Conservation (phyloP, 1,140 invertebrate genomes). For the Pomacea maculata region DNA sequence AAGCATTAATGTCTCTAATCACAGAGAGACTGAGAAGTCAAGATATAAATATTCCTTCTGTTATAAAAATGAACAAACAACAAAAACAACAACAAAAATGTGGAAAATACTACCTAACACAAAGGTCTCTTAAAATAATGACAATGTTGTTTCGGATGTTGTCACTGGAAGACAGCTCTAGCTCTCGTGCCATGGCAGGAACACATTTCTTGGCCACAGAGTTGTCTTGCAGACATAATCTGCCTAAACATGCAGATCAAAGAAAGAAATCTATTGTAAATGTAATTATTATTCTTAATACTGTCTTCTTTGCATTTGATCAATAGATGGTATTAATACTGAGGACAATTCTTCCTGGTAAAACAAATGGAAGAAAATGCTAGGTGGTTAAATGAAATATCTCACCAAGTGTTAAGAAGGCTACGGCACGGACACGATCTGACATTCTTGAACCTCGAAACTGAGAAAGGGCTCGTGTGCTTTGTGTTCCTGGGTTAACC, state of each 20-base stretch:
- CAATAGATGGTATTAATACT: background rate
- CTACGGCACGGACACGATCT: slow-evolving; percentile 55
- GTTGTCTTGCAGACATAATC: slow-evolving; percentile 70
- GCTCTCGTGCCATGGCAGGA: slow-evolving; percentile 67
- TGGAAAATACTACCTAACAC: slow-evolving; percentile 64
- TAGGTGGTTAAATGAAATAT: background rate
- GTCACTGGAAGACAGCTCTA: slow-evolving; percentile 64
- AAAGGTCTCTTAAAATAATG: slow-evolving; percentile 73
- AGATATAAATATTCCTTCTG: no score
- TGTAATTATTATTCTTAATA: background rate
- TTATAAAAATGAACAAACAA: no score
- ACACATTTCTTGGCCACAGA: slow-evolving; percentile 68
- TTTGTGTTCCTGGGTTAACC: slow-evolving; percentile 27
- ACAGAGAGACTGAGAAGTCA: no score
- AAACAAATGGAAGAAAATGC: slow-evolving; percentile 4
- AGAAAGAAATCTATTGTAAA: background rate
- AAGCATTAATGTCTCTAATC: no score
- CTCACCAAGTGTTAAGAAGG: slow-evolving; percentile 61
- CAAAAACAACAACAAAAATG: no score
- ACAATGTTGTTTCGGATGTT: slow-evolving; percentile 72
- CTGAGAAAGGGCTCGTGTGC: slow-evolving; percentile 55
- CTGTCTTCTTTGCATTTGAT: background rate
- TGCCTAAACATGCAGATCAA: slow-evolving; percentile 58
- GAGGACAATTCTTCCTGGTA: background rate
- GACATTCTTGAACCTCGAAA: slow-evolving; percentile 61